phyloP scores from a whole-genome alignment of 2,113 vertebrate species.

The Neogobius melanostomus region DNA sequence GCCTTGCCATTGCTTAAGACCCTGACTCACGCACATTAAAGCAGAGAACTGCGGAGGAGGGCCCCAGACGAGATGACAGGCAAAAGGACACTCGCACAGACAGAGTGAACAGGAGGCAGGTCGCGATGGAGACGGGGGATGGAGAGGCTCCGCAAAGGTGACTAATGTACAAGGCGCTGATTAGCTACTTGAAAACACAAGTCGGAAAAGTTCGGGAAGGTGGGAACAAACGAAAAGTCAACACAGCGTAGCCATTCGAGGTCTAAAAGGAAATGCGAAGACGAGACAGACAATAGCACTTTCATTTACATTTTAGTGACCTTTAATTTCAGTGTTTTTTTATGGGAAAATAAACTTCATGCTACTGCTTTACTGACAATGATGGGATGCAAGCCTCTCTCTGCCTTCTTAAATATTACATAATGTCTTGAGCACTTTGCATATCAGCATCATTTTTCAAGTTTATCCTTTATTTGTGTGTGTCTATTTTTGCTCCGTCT shows the following conservation, averaged over 20 bases:
- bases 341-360: too few relatives aligned
- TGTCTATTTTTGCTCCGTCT: too few relatives aligned
- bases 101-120: conserved; percentile 47
- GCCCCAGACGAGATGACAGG: conserved; percentile 60
- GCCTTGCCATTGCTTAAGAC: conserved; percentile 50
- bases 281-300: too few relatives aligned
- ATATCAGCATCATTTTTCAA: too few relatives aligned
- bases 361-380: too few relatives aligned
- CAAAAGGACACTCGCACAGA: conserved; percentile 58
- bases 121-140: conserved; percentile 25
- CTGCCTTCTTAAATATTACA: too few relatives aligned
- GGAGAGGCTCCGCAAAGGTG: conserved; percentile 52
- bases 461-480: too few relatives aligned
- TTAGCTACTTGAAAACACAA: conserved; percentile 46
- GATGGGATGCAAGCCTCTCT: too few relatives aligned
- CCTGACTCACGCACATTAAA: conserved; percentile 66
- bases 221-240: conserved; percentile 3
- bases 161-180: conserved; percentile 56
- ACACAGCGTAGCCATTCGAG: not conserved
- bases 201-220: conserved; percentile 20
- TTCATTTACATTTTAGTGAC: too few relatives aligned
- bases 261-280: conserved; percentile 34
- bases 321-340: too few relatives aligned
- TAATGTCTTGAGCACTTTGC: too few relatives aligned
- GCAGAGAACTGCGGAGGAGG: conserved; percentile 55